These are phyloP conservation scores for Dinomys branickii DNA, from an alignment of 2,113 vertebrate genomes.

Conservation along the genomic window DNA sequence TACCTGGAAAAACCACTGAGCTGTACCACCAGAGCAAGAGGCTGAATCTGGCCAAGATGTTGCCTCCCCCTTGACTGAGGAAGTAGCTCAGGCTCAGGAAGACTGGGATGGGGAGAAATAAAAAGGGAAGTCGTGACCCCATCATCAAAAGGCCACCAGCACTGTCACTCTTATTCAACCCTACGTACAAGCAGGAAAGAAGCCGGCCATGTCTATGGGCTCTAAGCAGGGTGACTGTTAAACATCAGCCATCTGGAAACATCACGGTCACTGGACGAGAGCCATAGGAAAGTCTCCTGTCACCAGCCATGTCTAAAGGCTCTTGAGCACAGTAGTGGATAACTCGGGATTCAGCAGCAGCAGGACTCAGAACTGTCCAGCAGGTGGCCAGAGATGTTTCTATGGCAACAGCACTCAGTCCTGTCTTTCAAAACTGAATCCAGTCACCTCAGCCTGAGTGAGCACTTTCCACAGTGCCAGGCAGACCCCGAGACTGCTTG, in stretches of 20 bases:
- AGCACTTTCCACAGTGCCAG: not conserved
- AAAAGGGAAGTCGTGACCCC: not conserved
- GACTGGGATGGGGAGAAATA: not conserved
- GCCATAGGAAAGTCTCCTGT: slow-evolving; percentile 47
- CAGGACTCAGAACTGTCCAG: not conserved
- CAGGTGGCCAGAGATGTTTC: not conserved
- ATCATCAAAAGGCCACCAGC: not conserved
- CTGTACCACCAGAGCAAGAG: not conserved
- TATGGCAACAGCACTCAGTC: not conserved
- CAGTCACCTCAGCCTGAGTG: not conserved
- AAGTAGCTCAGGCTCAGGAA: not conserved
- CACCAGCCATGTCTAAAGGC: not conserved
- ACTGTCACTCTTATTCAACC: slow-evolving; percentile 55
- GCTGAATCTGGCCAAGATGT: not conserved
- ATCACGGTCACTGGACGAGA: slow-evolving; percentile 55
- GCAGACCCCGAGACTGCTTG: not conserved
- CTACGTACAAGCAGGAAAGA: slow-evolving; percentile 56
- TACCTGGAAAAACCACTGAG: not conserved
- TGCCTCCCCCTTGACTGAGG: not conserved
- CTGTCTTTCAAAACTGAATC: not conserved
- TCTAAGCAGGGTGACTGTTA: slow-evolving; percentile 31
- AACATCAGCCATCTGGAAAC: slow-evolving; percentile 73
- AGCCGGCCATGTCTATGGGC: not conserved
- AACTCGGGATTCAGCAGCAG: not conserved
- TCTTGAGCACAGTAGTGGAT: not conserved